Conservation (phyloP, 2,797 vertebrate species). For the Sebastolobus altivelis region DNA sequence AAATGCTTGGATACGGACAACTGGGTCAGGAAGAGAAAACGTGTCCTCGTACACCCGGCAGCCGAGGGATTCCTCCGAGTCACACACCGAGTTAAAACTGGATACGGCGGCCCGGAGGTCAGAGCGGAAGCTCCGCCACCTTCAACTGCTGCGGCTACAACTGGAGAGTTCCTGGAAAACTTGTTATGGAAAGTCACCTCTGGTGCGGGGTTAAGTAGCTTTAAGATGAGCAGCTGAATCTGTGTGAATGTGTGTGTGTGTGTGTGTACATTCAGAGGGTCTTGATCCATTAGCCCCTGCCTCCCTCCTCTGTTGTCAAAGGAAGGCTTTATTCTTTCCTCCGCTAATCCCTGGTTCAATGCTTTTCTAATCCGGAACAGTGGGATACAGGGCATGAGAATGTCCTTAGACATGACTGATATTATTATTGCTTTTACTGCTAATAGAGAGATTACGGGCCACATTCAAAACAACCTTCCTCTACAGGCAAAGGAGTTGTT, state of each 20-base stretch:
- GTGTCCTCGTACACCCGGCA: neutral
- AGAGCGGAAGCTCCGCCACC: conserved; percentile 8
- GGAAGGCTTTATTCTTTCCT: conserved; percentile 54
- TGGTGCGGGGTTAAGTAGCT: conserved; percentile 51
- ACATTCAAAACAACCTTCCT: conserved; percentile 41
- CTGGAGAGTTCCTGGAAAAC: conserved; percentile 33
- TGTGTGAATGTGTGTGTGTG: conserved; percentile 7
- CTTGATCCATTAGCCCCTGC: conserved; percentile 49
- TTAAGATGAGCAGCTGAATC: conserved; percentile 52
- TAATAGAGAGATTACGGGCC: conserved; percentile 51
- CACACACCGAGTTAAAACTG: conserved; percentile 9
- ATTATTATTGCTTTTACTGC: conserved; percentile 55
- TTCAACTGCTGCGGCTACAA: neutral
- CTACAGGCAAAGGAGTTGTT: neutral
- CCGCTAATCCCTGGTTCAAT: conserved; percentile 65
- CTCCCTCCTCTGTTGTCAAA: conserved; percentile 47
- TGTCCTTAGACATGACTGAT: conserved; percentile 56
- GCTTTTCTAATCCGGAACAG: conserved; percentile 67
- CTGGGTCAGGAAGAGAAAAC: neutral
- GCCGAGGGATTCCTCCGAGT: conserved; percentile 1
- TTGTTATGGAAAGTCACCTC: conserved; percentile 31
- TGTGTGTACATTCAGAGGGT: conserved; percentile 40
- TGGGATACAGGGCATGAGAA: conserved; percentile 53
- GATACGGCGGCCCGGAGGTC: conserved; percentile 25
- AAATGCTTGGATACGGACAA: neutral